Evolutionary conservation across 2,113 vertebrate genomes (phyloP), one percentile per base, ranked within the genome.

Genomic region (Protomyctophum bolini): DNA sequence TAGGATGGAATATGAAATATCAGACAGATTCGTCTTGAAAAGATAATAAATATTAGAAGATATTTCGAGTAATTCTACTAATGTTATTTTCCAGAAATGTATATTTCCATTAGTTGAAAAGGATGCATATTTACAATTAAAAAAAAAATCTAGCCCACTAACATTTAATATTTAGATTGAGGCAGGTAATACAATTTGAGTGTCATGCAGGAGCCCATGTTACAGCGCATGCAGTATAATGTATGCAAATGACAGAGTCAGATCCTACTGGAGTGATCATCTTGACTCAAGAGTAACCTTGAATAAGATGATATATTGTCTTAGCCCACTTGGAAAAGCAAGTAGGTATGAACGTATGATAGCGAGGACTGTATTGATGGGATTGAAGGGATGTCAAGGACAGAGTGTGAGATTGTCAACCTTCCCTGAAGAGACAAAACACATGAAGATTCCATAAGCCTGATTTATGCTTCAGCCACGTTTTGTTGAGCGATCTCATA

Each of bases 381-480:
- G 33, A 41, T 68, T 61, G 48, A 83, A 55, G 50, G 33, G 33
- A 47, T 55, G 58, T 61, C 61, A 83, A 70, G 67, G 72, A 63
- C 28, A 63, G 28, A 45, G 49, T 66, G 55, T 47, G 33, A 29
- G 59, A 14, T 33, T 60, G 5, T 75, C 45, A 70, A 54, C 3
- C 48, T 33, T 72, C 54, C 14, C 58, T 68, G 14, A 79, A 62
- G 4, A 66, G 76, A 71, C 47, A 8, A 68, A 72, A 71, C 45
- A 64, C 4, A 10, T 6, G 52, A 54, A 58, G 1, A 8, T 58
- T 58, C 21, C 21, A 3, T 14, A 73, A 54, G 76, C 33, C 5
- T 41, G 33, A 41, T 41, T 41, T 41, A 41, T 41, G 33, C 33
- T 41, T 41, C 33, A 41, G 33, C 3, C 33, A 41, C 33, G 3